Percentiles rank a stretch among this genome's conserved stretches.
These are phyloP conservation scores for Trigoniulus corallinus DNA, from an alignment of 1,140 invertebrate genomes.

Conservation along the genomic window DNA sequence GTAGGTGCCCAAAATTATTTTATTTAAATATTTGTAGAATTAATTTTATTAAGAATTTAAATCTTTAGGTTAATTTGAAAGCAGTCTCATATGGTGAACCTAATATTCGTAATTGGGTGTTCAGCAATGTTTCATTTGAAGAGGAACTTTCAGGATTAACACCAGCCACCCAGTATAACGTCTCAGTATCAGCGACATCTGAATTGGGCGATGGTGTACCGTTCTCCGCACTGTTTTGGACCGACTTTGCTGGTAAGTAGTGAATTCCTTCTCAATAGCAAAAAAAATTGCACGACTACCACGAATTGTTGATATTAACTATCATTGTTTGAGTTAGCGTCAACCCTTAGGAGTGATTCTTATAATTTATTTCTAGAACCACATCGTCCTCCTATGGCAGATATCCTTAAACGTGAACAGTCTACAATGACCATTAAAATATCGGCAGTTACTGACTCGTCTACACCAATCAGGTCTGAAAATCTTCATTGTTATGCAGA, in stretches of 20 bases:
- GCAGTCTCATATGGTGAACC: not conserved
- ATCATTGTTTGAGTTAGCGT: too few species aligned
- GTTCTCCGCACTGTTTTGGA: conserved; percentile 36
- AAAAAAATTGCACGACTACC: not conserved
- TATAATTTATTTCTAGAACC: conserved; percentile 28
- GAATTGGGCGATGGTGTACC: conserved; percentile 38
- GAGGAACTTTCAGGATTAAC: conserved; percentile 39
- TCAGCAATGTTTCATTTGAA: conserved; percentile 25
- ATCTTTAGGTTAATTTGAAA: too few species aligned
- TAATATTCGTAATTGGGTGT: conserved; percentile 20
- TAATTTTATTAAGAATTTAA: not conserved
- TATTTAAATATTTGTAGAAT: not conserved
- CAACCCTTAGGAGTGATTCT: too few species aligned
- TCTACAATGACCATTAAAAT: conserved; percentile 42
- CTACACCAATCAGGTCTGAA: conserved; percentile 54
- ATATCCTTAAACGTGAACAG: conserved; percentile 36
- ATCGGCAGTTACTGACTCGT: conserved; percentile 42
- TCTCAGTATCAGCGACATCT: conserved; percentile 46
- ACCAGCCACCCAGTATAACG: conserved; percentile 50
- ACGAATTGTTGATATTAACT: too few species aligned
- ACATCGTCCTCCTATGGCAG: conserved; percentile 42
- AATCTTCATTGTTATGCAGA: conserved; percentile 44
- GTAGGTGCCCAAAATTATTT: conserved; percentile 17
- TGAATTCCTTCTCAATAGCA: not conserved
- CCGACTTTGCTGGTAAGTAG: conserved; percentile 35